Evolutionary conservation across 2,113 vertebrate species (phyloP).

Genomic region (Arizona elegans): DNA sequence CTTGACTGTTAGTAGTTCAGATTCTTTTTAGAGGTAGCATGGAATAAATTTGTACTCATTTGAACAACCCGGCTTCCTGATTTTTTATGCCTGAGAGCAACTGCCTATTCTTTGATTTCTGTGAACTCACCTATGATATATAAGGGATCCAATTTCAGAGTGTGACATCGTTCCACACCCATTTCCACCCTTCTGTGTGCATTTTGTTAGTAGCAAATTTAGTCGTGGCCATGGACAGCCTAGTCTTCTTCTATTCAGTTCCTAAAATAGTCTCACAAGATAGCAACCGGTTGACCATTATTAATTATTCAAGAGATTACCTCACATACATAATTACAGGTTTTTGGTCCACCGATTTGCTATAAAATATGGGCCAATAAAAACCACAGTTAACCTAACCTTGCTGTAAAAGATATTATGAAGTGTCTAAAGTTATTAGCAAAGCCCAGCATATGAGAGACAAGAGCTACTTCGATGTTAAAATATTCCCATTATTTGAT

Average conservation of each 20-base stretch:
- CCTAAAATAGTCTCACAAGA: constrained; percentile 48
- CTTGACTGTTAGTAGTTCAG: not conserved
- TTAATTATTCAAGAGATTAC: constrained; percentile 66
- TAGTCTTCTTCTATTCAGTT: constrained; percentile 33
- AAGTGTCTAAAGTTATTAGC: constrained; percentile 75
- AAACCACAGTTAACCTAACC: constrained; percentile 71
- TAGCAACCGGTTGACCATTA: constrained; percentile 64
- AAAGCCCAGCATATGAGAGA: constrained; percentile 49
- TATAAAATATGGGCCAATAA: constrained; percentile 69
- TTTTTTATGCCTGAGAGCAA: not conserved
- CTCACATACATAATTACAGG: constrained; percentile 58
- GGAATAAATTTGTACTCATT: not conserved
- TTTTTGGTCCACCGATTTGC: constrained; percentile 67
- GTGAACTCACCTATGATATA: not conserved
- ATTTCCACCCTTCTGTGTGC: not conserved
- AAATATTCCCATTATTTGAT: constrained; percentile 72
- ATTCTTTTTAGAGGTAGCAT: not conserved
- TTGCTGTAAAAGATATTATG: constrained; percentile 75
- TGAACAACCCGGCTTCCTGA: not conserved
- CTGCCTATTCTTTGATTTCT: not conserved
- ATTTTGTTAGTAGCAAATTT: not conserved
- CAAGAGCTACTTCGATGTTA: constrained; percentile 68
- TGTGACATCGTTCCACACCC: not conserved
- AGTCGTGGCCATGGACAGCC: not conserved
- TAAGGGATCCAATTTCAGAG: not conserved